Evolutionary conservation across 2,113 vertebrate species (phyloP), one percentile per base, ranked within the genome.

Genomic region (Forbesichthys papilliferus): DNA sequence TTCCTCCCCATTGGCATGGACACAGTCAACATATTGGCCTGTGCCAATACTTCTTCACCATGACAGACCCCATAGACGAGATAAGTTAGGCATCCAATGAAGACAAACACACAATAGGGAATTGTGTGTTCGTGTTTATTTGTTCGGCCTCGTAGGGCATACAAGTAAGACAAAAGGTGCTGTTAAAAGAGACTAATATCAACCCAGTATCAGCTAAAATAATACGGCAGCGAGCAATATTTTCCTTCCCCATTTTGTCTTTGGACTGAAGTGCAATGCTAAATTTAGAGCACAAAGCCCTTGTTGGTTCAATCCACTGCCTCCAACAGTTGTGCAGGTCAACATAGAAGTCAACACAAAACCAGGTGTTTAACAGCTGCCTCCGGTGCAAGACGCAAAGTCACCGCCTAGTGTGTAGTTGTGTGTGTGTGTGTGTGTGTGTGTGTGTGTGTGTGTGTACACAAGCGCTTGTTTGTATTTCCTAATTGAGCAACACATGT

Each of bases 331-430:
- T 20, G 66, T 66, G 59, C 66, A 4, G 75, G 76, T 82, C 73
- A 84, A 85, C 73, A 80, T 56, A 57, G 34, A 74, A 79, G 75
- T 78, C 77, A 78, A 77, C 82, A 70, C 66, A 74, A 51, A 85
- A 69, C 82, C 90, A 90, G 85, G 77, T 90, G 88, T 81, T 88
- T 58, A 84, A 84, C 87, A 89, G 88, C 87, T 89, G 87, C 75
- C 68, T 73, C 66, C 13, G 34, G 36, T 14, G 36, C 49, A 52
- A 12, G 57, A 62, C 51, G 34, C 36, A 14, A 1, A 61, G 42
- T 11, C 70, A 47, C 60, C 61, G 74, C 66, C 47, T 49, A 51
- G 59, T 82, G 80, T 76, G 76, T 84, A 75, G 60, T 9, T 20
- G 6, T 42, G 36, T 68, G 61, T 48, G 42, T 68, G 60, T 56